Base-by-base conservation (phyloP, 2,113 vertebrate species). In the Coptodon rendalli region DNA sequence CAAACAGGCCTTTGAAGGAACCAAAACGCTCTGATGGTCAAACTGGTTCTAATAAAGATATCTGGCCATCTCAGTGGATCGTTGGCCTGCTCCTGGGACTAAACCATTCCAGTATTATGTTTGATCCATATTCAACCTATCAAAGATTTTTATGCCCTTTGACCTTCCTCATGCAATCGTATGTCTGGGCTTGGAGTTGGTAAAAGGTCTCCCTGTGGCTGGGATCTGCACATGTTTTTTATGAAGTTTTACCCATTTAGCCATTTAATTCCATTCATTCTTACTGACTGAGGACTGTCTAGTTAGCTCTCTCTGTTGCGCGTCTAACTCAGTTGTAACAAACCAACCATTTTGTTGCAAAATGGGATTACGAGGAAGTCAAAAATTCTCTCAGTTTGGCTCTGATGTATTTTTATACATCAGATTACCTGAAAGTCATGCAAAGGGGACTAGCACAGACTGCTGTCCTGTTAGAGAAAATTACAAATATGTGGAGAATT, bases 151-250 rank as follows among this genome's bases (percentile, higher is more conserved):
- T 6, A 40, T 22, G 19, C 19, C 63, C 40, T 22, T n/a, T 8
- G 34, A n/a, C 19, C 6, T 68, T 68, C 63, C 2, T 22, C 57
- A 9, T 40, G 36, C 19, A 40, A 3, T 38, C 11, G 7, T 68
- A 38, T 1, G 11, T 68, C 34, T 0, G 63, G 4, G 34, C 4
- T 9, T 14, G 2, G 63, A 5, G 36, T 22, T 40, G 29, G 59
- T 19, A 63, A 34, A 63, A 63, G 59, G 29, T 63, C 29, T 19
- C 52, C 11, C 9, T 63, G 59, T 63, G 31, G 31, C 31, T 36
- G 59, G 11, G 59, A 63, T 0, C 59, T 63, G 59, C 19, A 4
- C 16, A 0, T 0, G 0, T 16, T 0, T 63, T 63, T 19, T 63
- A 63, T 36, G 6, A 63, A 2, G 9, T 34, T 63, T 34, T 34